A percentile compares a stretch with the other conserved stretches of the same genome.
Conservation (phyloP, 2,113 vertebrate species). For the Pachyramphus minor region DNA sequence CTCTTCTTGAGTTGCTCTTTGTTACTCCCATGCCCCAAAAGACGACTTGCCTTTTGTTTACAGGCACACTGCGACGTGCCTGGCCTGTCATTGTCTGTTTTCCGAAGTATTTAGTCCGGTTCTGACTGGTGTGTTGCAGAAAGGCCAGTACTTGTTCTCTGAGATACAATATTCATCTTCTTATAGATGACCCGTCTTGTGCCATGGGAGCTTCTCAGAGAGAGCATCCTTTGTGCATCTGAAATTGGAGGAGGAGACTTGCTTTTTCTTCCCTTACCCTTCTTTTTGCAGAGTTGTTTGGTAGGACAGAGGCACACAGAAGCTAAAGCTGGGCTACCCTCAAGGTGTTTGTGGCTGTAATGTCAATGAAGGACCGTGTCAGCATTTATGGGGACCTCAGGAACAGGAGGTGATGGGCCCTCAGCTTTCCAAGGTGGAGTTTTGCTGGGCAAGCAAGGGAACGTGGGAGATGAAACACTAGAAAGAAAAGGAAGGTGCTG, state of each 20-base stretch:
- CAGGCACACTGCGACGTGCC: rapidly evolving
- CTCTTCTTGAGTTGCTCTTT: neutral
- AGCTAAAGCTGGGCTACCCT: neutral
- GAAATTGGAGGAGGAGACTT: neutral
- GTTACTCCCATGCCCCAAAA: neutral
- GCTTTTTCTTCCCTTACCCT: neutral
- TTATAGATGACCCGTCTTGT: neutral
- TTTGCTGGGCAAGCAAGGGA: neutral
- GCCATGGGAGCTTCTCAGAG: neutral
- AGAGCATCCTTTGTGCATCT: neutral
- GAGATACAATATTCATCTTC: neutral
- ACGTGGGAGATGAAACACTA: neutral
- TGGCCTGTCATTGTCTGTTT: neutral
- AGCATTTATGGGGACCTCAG: neutral
- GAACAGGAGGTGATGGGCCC: neutral
- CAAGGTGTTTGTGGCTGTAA: neutral
- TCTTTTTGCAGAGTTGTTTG: neutral
- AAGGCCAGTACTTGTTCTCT: neutral
- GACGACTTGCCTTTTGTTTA: neutral
- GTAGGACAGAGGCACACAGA: neutral
- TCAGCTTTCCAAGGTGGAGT: neutral
- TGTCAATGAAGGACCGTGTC: neutral
- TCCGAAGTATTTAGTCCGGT: rapidly evolving
- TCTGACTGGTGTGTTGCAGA: neutral
- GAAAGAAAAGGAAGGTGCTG: neutral